phyloP scores from a whole-genome alignment of 2,113 vertebrate species.

The Oreamnos americanus region DNA sequence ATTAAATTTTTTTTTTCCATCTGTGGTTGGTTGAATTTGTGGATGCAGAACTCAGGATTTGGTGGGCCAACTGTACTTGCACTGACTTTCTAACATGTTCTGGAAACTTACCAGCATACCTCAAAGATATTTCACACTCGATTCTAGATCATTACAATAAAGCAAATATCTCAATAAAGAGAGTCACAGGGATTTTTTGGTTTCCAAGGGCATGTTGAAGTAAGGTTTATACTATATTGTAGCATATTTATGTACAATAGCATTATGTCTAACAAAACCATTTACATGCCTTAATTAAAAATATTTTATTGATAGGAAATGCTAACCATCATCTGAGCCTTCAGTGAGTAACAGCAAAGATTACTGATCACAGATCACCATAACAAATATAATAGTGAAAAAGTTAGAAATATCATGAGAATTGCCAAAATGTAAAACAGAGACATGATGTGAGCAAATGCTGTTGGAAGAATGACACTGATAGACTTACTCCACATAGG shows the following conservation, averaged over 20 bases:
- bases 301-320: neutral
- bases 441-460: neutral
- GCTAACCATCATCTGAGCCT: neutral
- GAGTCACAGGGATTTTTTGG: neutral
- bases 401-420: neutral
- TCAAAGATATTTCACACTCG: neutral
- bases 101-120: neutral
- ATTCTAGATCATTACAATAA: neutral
- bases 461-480: neutral
- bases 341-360: neutral
- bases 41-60: neutral
- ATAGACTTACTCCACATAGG: neutral
- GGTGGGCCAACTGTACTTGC: neutral
- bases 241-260: neutral
- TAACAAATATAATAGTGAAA: neutral
- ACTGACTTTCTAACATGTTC: neutral
- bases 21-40: neutral
- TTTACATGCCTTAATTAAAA: neutral
- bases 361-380: neutral
- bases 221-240: neutral
- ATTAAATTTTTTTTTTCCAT: neutral
- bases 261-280: neutral
- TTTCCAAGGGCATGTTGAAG: neutral
- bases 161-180: neutral
- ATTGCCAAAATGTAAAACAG: neutral